These are phyloP conservation scores for Nycticorax nycticorax DNA, from an alignment of 2,113 vertebrate species.

Conservation along the genomic window DNA sequence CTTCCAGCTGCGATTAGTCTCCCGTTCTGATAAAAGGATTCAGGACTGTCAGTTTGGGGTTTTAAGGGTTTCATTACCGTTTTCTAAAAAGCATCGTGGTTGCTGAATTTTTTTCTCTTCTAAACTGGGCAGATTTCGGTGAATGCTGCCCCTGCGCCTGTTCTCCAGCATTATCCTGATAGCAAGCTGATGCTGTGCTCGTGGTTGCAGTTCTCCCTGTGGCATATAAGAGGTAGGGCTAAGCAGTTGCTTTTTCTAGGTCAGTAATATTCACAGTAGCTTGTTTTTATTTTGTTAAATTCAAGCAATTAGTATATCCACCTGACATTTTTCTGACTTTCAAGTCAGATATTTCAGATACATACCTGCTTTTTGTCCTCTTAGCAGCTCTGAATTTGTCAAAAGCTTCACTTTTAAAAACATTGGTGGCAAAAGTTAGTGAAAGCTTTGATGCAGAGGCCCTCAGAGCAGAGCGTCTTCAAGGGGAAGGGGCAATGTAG, in stretches of 20 bases:
- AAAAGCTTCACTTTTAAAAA: not conserved
- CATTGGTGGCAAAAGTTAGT: accelerated
- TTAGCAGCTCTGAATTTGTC: not conserved
- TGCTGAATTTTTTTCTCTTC: not conserved
- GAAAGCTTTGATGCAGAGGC: not conserved
- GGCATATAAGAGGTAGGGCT: not conserved
- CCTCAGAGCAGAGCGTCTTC: not conserved
- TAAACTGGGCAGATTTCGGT: accelerated
- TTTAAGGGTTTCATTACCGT: not conserved
- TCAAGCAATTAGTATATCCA: not conserved
- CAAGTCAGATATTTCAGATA: not conserved
- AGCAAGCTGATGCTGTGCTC: not conserved
- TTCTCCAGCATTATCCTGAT: not conserved
- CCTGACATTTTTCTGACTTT: not conserved
- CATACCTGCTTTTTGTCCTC: not conserved
- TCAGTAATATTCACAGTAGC: not conserved
- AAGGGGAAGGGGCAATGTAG: not conserved
- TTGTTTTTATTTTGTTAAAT: not conserved
- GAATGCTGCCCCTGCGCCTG: not conserved
- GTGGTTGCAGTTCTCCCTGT: not conserved
- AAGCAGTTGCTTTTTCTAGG: not conserved
- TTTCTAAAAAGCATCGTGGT: not conserved
- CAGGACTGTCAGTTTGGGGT: not conserved
- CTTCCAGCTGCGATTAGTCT: not conserved
- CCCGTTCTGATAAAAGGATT: not conserved